Evolutionary conservation across 2,888 invertebrate genomes (phyloP).

Genomic region (Encarsia formosa): DNA sequence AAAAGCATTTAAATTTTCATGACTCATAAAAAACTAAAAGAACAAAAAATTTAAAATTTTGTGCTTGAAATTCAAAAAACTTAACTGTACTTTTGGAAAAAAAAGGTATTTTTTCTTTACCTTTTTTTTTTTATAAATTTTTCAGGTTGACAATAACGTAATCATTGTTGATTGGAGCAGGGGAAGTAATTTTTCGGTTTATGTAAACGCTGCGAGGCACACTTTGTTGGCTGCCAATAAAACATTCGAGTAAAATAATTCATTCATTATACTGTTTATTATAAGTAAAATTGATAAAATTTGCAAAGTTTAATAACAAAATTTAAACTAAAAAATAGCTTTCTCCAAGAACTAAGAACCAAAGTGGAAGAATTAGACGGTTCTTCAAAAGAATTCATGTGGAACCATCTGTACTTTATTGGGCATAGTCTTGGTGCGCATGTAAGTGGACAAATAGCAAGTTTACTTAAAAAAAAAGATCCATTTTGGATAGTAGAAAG

Average conservation of each 20-base stretch:
- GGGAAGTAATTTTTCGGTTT: slow-evolving; percentile 13
- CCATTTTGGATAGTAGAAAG: slow-evolving; percentile 29
- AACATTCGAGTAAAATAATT: slow-evolving; percentile 14
- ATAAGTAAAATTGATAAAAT: not conserved
- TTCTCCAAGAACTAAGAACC: slow-evolving; percentile 9
- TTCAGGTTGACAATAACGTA: slow-evolving; percentile 16
- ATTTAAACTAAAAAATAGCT: not conserved
- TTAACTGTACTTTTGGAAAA: not conserved
- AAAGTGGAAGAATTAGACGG: not conserved
- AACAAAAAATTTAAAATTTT: not conserved
- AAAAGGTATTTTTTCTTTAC: too few species aligned
- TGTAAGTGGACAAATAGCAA: slow-evolving; percentile 57
- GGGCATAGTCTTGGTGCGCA: slow-evolving; percentile 65
- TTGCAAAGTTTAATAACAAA: not conserved
- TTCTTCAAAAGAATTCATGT: slow-evolving; percentile 1
- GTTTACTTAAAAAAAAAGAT: slow-evolving; percentile 51
- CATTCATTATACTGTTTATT: not conserved
- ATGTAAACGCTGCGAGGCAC: slow-evolving; percentile 20
- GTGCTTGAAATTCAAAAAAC: not conserved
- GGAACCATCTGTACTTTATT: slow-evolving; percentile 54
- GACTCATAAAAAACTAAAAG: not conserved
- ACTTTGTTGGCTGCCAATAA: slow-evolving; percentile 2
- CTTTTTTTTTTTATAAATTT: not conserved
- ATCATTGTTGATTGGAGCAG: slow-evolving; percentile 20
- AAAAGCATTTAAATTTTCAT: not conserved